Evolutionary conservation across 1,140 invertebrate genomes (phyloP).

Genomic region (Pinna nobilis): DNA sequence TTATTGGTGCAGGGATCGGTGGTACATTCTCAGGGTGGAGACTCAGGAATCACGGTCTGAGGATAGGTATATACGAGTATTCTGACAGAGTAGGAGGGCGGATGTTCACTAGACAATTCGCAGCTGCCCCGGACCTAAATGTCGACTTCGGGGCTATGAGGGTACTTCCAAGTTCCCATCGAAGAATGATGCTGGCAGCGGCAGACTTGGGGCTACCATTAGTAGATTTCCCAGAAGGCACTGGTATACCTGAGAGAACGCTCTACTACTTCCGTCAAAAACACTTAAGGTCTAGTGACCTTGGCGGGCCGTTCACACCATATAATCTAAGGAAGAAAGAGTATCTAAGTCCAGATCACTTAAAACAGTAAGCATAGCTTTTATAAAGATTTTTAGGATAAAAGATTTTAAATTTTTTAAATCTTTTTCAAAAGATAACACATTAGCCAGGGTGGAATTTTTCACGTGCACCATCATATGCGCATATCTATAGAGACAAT

Average conservation of each 20-base stretch:
- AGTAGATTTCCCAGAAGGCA: neutral
- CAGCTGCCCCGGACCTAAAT: constrained; percentile 14
- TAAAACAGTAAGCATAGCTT: neutral
- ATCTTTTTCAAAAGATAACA: no score
- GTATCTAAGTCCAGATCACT: neutral
- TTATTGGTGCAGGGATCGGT: constrained; percentile 43
- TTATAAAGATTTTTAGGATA: no score
- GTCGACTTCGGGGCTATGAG: constrained; percentile 44
- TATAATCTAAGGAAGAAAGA: neutral
- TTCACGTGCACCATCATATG: no score
- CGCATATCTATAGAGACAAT: no score
- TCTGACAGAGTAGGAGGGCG: constrained; percentile 43
- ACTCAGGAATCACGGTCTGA: constrained; percentile 29
- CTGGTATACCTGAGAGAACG: neutral
- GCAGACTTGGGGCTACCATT: neutral
- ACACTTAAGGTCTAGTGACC: neutral
- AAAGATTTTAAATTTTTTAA: no score
- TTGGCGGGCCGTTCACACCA: neutral
- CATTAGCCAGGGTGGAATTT: no score
- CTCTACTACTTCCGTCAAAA: neutral
- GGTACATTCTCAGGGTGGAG: constrained; percentile 41
- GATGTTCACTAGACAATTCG: constrained; percentile 19
- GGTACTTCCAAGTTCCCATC: neutral
- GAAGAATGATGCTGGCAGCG: neutral
- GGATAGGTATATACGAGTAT: constrained; percentile 41